phyloP scores from a whole-genome alignment of 2,113 vertebrate species.

The Lates calcarifer region DNA sequence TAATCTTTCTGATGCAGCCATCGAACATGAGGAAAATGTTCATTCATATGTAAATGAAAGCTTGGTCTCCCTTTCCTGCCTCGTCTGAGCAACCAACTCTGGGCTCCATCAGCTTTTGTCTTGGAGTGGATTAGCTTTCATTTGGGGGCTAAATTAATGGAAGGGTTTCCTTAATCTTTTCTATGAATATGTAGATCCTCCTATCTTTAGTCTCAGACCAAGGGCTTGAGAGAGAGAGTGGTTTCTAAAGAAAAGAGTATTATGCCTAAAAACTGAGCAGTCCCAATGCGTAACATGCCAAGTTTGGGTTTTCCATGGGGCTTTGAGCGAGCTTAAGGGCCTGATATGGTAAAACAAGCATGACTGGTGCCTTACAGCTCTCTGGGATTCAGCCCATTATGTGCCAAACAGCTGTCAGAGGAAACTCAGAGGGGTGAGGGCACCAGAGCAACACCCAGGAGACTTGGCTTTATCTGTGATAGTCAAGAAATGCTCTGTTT shows the following conservation, averaged over 20 bases:
- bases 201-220: slow-evolving; percentile 74
- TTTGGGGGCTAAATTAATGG: slow-evolving; percentile 77
- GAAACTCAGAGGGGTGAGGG: slow-evolving; percentile 56
- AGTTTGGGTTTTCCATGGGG: slow-evolving; percentile 67
- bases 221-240: slow-evolving; percentile 52
- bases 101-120: slow-evolving; percentile 72
- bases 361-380: slow-evolving; percentile 56
- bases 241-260: slow-evolving; percentile 65
- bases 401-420: slow-evolving; percentile 73
- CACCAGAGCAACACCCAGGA: slow-evolving; percentile 34
- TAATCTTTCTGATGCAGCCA: slow-evolving; percentile 75
- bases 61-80: slow-evolving; percentile 59
- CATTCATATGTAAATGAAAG: slow-evolving; percentile 80
- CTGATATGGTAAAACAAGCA: slow-evolving; percentile 66
- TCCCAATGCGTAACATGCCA: slow-evolving; percentile 56
- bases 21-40: slow-evolving; percentile 60
- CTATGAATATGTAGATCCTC: slow-evolving; percentile 79
- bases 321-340: slow-evolving; percentile 65
- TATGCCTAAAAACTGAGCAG: slow-evolving; percentile 55
- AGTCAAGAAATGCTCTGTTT: slow-evolving; percentile 53
- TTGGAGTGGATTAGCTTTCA: slow-evolving; percentile 79
- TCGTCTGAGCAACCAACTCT: slow-evolving; percentile 58
- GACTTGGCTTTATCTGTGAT: slow-evolving; percentile 47
- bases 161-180: slow-evolving; percentile 72
- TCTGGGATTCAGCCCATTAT: slow-evolving; percentile 47